Base-by-base conservation (phyloP, 2,888 invertebrate species). In the Lithosia quadra region DNA sequence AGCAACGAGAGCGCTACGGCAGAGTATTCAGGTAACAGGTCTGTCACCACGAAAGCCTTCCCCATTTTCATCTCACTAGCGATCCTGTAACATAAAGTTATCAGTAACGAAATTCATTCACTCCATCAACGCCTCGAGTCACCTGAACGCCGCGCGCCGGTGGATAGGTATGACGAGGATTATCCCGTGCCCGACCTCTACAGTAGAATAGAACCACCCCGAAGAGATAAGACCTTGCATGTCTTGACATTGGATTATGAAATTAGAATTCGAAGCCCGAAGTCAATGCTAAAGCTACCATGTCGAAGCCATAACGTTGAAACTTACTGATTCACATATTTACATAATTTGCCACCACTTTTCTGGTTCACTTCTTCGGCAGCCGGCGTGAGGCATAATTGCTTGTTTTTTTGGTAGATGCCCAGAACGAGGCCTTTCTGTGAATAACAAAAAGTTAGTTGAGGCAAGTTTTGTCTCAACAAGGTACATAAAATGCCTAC, bases 391-490 rank as follows among this genome's bases (percentile, higher is more conserved):
- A 96, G 88, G 72, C 95, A 91, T 9, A 94, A 92, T 65, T 90
- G 74, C 5, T 82, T 79, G 0, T 78, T 77, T 1, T 85, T 85
- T 75, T 95, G 93, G 82, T 95, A 96, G 21, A 95, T 92, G 0
- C 96, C 96, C 64, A 96, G 81, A 67, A 96, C 95, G n/a, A 96
- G 79, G 1, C 96, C 95, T 89, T 94, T 95, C 96, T 96, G 86
- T 49, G 2, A 49, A 4, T 43, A 18, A 43, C 2, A n/a, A 7
- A n/a, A 49, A n/a, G 9, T n/a, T 2, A 9, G 0, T 7, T n/a
- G 7, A 49, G 9, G n/a, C 1, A 49, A 49, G 18, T 5, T 18
- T 43, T 39, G 5, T 43, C 7, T 18, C 0, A 18, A 18, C n/a
- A n/a, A n/a, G n/a, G n/a, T n/a, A n/a, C n/a, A n/a, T n/a, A n/a